phyloP scores from a whole-genome alignment of 2,888 invertebrate genomes.

The Linnaemya tessellans region DNA sequence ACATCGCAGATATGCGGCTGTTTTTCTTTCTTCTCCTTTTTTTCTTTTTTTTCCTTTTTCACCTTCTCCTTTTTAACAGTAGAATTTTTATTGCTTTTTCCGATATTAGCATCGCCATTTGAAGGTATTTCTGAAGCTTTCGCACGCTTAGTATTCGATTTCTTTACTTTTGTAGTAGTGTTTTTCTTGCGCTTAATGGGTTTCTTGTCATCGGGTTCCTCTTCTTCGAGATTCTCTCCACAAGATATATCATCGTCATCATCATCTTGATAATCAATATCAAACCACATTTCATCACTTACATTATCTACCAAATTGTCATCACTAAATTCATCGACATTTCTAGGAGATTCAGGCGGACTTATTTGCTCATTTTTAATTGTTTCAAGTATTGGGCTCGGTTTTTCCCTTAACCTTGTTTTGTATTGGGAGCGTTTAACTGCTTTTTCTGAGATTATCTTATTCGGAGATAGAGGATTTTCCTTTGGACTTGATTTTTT shows the following conservation, averaged over 20 bases:
- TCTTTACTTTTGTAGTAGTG: background rate
- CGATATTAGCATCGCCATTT: conserved; percentile 74
- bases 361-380: conserved; percentile 29
- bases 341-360: conserved; percentile 5
- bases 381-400: background rate
- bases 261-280: conserved; percentile 41
- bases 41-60: conserved; percentile 2
- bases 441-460: background rate
- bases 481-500: background rate
- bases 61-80: conserved; percentile 15
- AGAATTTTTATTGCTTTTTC: conserved; percentile 35
- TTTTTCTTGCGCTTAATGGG: conserved; percentile 4
- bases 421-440: conserved; percentile 18
- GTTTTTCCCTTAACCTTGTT: conserved; percentile 52
- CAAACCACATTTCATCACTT: conserved; percentile 44
- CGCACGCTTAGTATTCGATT: conserved; percentile 24
- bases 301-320: background rate
- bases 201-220: conserved; percentile 12
- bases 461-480: conserved; percentile 25
- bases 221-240: conserved; percentile 28
- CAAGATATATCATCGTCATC: conserved; percentile 24
- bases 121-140: conserved; percentile 75
- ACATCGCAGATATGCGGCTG: conserved; percentile 80
- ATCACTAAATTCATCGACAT: conserved; percentile 16
- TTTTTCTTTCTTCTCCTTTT: conserved; percentile 8